These are phyloP conservation scores for Eleginops maclovinus DNA, from an alignment of 2,113 vertebrate species.

Conservation along the genomic window DNA sequence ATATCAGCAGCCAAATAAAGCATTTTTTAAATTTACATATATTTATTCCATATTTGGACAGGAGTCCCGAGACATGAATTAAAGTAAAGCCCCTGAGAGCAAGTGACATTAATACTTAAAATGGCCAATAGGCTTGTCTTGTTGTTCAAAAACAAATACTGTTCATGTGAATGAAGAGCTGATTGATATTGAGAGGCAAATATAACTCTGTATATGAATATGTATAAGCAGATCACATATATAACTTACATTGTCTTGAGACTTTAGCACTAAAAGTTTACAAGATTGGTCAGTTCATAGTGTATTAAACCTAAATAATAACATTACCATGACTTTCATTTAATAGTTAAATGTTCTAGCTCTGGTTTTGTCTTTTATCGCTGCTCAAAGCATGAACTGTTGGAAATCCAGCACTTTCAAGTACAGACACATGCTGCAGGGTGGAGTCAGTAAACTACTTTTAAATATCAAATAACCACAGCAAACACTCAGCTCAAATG, in stretches of 20 bases:
- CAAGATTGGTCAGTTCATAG: not conserved
- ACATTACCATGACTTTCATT: no score
- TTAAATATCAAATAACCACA: not conserved
- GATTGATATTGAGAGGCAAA: not conserved
- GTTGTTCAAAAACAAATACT: no score
- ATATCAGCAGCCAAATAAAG: no score
- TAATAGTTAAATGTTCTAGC: not conserved
- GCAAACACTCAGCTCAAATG: not conserved
- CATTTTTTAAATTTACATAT: no score
- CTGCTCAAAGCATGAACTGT: no score
- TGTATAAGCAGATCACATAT: not conserved
- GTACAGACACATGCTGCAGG: not conserved
- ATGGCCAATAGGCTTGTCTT: not conserved
- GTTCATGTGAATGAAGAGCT: not conserved
- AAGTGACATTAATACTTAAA: not conserved
- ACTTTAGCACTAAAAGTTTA: not conserved
- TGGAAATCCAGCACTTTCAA: not conserved
- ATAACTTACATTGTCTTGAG: no score
- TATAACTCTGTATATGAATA: not conserved
- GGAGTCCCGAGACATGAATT: no score
- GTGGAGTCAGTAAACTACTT: not conserved
- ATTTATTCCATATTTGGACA: no score
- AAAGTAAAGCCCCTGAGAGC: no score
- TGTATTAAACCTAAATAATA: no score
- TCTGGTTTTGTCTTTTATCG: not conserved